phyloP scores from a whole-genome alignment of 2,113 vertebrate genomes.

The Neopipo cinnamomea region DNA sequence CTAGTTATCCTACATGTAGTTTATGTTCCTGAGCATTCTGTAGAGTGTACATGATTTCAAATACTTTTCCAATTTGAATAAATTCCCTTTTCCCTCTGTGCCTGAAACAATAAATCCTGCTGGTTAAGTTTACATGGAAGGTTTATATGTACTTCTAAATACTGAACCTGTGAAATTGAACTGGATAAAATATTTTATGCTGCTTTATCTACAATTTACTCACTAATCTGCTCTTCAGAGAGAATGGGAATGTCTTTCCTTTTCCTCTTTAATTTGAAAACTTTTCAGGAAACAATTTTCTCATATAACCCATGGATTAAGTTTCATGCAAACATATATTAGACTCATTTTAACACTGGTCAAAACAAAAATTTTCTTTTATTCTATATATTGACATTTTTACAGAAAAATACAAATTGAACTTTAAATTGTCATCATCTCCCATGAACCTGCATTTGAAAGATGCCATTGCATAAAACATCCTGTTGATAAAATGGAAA shows the following conservation, averaged over 20 bases:
- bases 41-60: background rate
- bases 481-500: background rate
- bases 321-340: background rate
- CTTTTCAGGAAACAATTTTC: background rate
- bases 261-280: background rate
- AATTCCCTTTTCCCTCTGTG: background rate
- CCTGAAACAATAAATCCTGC: background rate
- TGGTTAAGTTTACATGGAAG: background rate
- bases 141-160: background rate
- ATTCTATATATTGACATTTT: background rate
- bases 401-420: background rate
- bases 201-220: background rate
- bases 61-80: background rate
- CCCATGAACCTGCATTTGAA: background rate
- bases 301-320: background rate
- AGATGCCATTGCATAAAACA: background rate
- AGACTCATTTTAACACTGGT: background rate
- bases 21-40: background rate
- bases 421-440: background rate
- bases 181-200: background rate
- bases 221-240: background rate
- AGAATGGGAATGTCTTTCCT: background rate
- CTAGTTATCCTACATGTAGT: fast-evolving
- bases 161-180: background rate
- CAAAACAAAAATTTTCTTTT: background rate